Base-by-base conservation (phyloP, 2,888 invertebrate genomes). In the Synergus japonicus region DNA sequence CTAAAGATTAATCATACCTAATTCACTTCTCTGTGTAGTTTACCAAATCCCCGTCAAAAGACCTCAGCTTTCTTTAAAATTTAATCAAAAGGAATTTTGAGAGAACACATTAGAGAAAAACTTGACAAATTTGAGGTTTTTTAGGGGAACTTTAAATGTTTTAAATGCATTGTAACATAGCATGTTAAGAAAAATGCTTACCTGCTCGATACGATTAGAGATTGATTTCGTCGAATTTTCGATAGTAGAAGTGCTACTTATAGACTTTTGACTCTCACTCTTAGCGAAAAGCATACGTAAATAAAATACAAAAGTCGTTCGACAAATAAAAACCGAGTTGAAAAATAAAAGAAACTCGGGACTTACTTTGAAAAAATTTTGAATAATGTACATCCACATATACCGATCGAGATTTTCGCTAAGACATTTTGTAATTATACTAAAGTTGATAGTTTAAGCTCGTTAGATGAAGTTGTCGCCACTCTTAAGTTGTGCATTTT, bases 81-180 rank as follows among this genome's bases (percentile, higher is more conserved):
- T 60, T 10, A 22, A 60, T 60, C 22, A 22, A 22, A 60, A 60
- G 12, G 12, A 22, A 5, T 54, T 22, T 60, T 12, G 60, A 60
- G 18, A 22, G 22, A 29, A 10, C 12, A 4, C 22, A 22, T 12
- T 22, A 12, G 60, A 60, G 2, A 60, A 60, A 5, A 60, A 46
- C 8, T 10, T 46, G 46, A 46, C 10, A 46, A 10, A 46, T 49
- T 29, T 54, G 49, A 73, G 73, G 49, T 29, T 73, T 73, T 54
- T 73, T n/a, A 73, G 15, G 37, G 73, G 73, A 73, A 54, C 49
- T 73, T 73, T 54, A 41, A 73, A 73, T 54, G 73, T 87, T 85
- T 85, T 83, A 84, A 86, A 81, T 83, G 88, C 89, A 90, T 88
- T 90, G 90, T 91, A 91, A 90, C 88, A 89, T 91, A 91, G 89